Evolutionary conservation across 2,888 invertebrate genomes (phyloP).

Genomic region (Lomographa bimaculata): DNA sequence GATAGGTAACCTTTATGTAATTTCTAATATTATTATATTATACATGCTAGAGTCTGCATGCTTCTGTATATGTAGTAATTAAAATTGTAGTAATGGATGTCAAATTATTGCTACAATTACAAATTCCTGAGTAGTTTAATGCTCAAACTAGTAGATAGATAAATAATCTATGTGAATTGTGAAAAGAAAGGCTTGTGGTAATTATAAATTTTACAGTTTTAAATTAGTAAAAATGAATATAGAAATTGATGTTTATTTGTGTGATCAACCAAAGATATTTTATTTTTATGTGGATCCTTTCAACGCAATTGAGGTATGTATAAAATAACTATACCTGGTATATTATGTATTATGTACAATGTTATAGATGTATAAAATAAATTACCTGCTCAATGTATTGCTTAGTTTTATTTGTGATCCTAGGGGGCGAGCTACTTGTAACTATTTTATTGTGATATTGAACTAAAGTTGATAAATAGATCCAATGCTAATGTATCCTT

Average conservation of each 20-base stretch:
- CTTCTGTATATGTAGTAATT: constrained; percentile 43
- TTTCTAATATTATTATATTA: constrained; percentile 28
- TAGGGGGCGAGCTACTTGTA: too few relatives aligned
- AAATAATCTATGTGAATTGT: constrained; percentile 56
- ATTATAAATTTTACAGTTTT: constrained; percentile 45
- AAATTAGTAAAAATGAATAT: constrained; percentile 45
- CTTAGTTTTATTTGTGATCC: constrained; percentile 33
- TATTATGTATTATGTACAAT: constrained; percentile 66
- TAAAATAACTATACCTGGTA: constrained; percentile 60
- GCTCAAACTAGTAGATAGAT: constrained; percentile 56
- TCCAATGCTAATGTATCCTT: too few relatives aligned
- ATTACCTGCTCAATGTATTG: constrained; percentile 69
- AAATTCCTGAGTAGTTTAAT: constrained; percentile 49
- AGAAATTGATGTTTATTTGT: constrained; percentile 69
- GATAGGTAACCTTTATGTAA: constrained; percentile 39
- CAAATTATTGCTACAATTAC: constrained; percentile 48
- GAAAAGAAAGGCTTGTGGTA: constrained; percentile 71
- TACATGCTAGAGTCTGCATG: constrained; percentile 48
- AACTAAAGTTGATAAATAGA: too few relatives aligned
- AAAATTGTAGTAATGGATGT: constrained; percentile 46
- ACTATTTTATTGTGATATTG: too few relatives aligned
- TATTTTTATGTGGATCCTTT: constrained; percentile 71
- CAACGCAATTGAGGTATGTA: constrained; percentile 65
- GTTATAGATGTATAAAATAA: constrained; percentile 79
- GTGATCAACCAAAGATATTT: constrained; percentile 79